These are phyloP conservation scores for Grus americana DNA, from an alignment of 2,113 vertebrate genomes.

Conservation along the genomic window DNA sequence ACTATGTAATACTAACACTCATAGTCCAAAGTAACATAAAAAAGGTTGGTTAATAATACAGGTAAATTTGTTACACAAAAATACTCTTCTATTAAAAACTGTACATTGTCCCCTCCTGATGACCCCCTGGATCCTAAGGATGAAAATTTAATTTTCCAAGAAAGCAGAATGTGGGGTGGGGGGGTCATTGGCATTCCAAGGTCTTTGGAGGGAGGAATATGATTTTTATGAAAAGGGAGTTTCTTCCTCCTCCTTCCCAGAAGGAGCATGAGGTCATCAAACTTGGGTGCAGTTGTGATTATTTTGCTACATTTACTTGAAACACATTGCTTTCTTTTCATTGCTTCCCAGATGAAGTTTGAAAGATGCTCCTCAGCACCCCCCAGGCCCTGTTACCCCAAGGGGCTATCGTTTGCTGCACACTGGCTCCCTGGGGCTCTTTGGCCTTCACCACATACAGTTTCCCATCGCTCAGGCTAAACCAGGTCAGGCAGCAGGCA, in stretches of 20 bases:
- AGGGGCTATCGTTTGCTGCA: not conserved
- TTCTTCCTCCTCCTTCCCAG: not conserved
- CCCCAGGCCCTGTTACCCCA: not conserved
- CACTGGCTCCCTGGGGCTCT: rapidly evolving
- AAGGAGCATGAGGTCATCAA: not conserved
- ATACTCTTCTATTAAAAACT: rapidly evolving
- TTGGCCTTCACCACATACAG: not conserved
- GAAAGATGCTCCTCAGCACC: not conserved
- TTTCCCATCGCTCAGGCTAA: not conserved
- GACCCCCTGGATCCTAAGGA: not conserved
- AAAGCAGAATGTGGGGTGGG: no score
- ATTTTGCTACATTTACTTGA: not conserved
- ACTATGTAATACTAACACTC: not conserved
- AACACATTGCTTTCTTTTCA: not conserved
- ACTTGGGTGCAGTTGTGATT: not conserved
- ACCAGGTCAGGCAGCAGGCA: not conserved
- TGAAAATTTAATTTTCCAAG: not conserved
- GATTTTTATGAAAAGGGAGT: not conserved
- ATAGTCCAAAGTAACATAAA: not conserved
- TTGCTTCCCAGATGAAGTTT: not conserved
- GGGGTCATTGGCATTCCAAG: not conserved
- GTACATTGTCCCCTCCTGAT: not conserved
- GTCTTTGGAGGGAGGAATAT: not conserved
- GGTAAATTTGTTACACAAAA: not conserved
- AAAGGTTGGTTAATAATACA: not conserved